A percentile compares a stretch with the other conserved stretches of the same genome.
Conservation (phyloP, 2,113 vertebrate species). For the Cryptomyrus ogoouensis region DNA sequence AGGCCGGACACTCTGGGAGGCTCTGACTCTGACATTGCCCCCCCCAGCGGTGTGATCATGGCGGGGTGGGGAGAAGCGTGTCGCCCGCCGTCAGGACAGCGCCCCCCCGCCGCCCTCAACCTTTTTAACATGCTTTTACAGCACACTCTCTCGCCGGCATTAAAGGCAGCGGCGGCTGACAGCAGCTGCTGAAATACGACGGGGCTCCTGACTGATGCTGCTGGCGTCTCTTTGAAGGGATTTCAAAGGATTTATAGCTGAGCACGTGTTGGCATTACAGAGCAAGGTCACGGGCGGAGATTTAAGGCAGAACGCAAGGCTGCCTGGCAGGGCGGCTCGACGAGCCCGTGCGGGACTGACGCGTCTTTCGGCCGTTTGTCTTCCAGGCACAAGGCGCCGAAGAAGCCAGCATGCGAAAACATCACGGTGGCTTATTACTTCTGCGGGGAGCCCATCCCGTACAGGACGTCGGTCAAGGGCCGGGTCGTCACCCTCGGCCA, state of each 20-base stretch:
- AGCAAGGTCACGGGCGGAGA: neutral
- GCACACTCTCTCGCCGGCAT: neutral
- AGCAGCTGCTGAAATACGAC: constrained; percentile 7
- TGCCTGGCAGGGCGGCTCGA: neutral
- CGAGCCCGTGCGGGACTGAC: neutral
- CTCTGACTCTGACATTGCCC: neutral
- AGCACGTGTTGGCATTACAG: neutral
- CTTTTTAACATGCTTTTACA: neutral
- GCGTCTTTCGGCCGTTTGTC: neutral
- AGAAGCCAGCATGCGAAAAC: constrained; percentile 73
- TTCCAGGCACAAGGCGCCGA: constrained; percentile 73
- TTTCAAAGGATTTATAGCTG: constrained; percentile 17
- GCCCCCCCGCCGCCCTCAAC: neutral
- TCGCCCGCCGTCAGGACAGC: neutral
- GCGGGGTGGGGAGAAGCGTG: neutral
- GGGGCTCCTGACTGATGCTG: neutral
- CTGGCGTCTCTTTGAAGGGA: constrained; percentile 4
- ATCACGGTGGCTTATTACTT: constrained; percentile 94
- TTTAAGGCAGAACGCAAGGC: neutral
- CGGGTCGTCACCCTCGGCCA: constrained; percentile 82
- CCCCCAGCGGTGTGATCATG: neutral
- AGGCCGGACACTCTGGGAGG: neutral
- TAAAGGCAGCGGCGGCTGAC: neutral
- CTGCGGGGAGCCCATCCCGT: constrained; percentile 91
- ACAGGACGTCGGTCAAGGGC: constrained; percentile 82